These are phyloP conservation scores for Telenomus remus DNA, from an alignment of 1,140 invertebrate genomes.

Conservation along the genomic window DNA sequence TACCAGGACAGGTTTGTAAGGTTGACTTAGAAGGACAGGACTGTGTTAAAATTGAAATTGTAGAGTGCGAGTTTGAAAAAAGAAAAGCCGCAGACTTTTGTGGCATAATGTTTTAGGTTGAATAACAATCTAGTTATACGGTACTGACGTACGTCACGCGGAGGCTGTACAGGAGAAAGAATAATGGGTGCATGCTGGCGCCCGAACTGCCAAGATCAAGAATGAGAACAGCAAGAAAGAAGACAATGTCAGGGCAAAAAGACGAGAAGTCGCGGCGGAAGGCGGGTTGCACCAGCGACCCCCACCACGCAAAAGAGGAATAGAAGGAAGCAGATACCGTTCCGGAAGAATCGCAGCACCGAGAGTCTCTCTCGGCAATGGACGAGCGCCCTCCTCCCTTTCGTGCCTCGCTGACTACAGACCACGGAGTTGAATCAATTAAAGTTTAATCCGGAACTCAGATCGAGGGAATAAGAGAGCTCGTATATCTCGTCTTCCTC, in stretches of 20 bases:
- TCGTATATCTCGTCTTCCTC: slow-evolving; percentile 57
- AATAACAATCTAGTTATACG: slow-evolving; percentile 43
- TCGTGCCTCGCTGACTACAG: slow-evolving; percentile 68
- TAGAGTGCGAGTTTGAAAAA: too few species aligned
- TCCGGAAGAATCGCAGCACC: slow-evolving; percentile 56
- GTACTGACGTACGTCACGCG: slow-evolving; percentile 41
- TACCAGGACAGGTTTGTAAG: too few species aligned
- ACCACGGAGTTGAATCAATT: slow-evolving; percentile 74
- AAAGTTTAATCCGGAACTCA: slow-evolving; percentile 74
- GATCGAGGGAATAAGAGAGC: slow-evolving; percentile 65
- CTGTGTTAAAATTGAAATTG: too few species aligned
- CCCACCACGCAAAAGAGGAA: slow-evolving; percentile 5
- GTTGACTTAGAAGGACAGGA: too few species aligned
- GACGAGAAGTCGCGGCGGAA: slow-evolving; percentile 36
- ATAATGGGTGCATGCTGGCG: slow-evolving; percentile 68
- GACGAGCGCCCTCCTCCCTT: slow-evolving; percentile 66
- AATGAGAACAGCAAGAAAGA: slow-evolving; percentile 54
- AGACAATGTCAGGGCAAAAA: slow-evolving; percentile 32
- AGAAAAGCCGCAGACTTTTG: too few species aligned
- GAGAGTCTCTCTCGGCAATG: slow-evolving; percentile 44
- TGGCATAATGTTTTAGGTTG: slow-evolving; percentile 22
- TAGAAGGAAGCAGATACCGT: slow-evolving; percentile 54
- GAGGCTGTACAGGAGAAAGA: slow-evolving; percentile 53
- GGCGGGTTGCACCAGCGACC: neutral
- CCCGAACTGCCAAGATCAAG: slow-evolving; percentile 54